Evolutionary conservation across 2,888 invertebrate species (phyloP), one percentile per base, ranked within the genome.

Genomic region (Harpalus rufipes): DNA sequence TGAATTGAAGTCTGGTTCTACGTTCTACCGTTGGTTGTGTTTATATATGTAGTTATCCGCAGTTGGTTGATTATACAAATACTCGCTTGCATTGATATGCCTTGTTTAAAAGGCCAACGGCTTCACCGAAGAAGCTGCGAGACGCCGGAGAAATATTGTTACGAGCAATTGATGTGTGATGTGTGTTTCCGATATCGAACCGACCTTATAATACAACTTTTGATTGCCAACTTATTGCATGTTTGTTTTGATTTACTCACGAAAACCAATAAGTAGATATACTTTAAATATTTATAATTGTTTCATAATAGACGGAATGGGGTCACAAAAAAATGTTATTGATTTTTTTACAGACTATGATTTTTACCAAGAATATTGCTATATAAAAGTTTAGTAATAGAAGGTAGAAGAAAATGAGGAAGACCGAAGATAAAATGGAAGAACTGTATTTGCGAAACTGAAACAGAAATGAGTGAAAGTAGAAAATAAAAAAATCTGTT

Each of bases 21-120:
- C 32, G 32, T 39, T 72, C 72, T 18, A 74, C 72, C 72, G 72
- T 44, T 74, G 72, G 72, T 44, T 74, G 72, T 44, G 72, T 44
- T 72, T 74, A 44, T 74, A 63, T 25, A 18, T 44, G 72, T 74
- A 18, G 41, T 44, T 74, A 74, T 68, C 68, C 68, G 39, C 74
- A 51, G 56, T 78, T 82, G 82, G 74, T 74, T 84, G 76, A 84
- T 84, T 84, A 84, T 63, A 84, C 78, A 84, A 78, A 84, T 84
- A 63, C 84, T 32, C 14, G 76, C 61, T 59, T 84, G 84, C 76
- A 84, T 84, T 84, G 84, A 84, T 84, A 84, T 78, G 61, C 78
- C 44, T 78, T 84, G 84, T 78, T 84, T 84, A 84, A 84, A 51
- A 84, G 84, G 84, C 44, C 84, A 84, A 61, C 72, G 84, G 61